Percentiles rank a stretch among this genome's conserved stretches.
Evolutionary conservation across 1,140 invertebrate species (phyloP).

Genomic region (Drosophila triauraria): DNA sequence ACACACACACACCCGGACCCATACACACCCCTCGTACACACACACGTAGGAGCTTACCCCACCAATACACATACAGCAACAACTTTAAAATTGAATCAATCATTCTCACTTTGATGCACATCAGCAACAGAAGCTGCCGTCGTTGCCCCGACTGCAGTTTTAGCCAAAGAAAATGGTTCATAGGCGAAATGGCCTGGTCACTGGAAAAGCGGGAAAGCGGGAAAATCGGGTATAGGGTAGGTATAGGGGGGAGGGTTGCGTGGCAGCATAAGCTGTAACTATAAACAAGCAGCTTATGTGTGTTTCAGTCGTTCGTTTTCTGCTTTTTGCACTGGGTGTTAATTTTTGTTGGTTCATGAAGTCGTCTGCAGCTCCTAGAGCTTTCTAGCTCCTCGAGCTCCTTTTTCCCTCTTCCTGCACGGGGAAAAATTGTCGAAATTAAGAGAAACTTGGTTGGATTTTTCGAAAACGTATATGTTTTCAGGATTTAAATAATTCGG

Average conservation of each 20-base stretch:
- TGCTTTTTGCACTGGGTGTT: slow-evolving; percentile 79
- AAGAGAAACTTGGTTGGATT: not conserved
- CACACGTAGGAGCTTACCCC: slow-evolving; percentile 28
- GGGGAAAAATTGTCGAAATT: not conserved
- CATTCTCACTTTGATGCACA: slow-evolving; percentile 85
- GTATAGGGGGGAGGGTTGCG: slow-evolving; percentile 37
- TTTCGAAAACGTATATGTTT: not conserved
- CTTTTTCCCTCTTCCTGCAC: slow-evolving; percentile 17
- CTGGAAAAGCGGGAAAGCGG: slow-evolving; percentile 12
- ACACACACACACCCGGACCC: slow-evolving; percentile 40
- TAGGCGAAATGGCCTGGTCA: slow-evolving; percentile 53
- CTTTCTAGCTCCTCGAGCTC: slow-evolving; percentile 27
- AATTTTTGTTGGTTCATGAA: slow-evolving; percentile 83
- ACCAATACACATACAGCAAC: slow-evolving; percentile 51
- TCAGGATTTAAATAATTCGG: not conserved
- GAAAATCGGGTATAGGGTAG: not conserved
- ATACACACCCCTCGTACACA: slow-evolving; percentile 24
- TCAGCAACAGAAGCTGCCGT: slow-evolving; percentile 81
- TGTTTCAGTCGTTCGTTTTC: slow-evolving; percentile 74
- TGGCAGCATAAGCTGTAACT: slow-evolving; percentile 82
- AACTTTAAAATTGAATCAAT: slow-evolving; percentile 85
- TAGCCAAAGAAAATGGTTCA: slow-evolving; percentile 69
- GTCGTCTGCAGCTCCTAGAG: slow-evolving; percentile 44
- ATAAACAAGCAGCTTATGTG: slow-evolving; percentile 83
- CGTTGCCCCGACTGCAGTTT: slow-evolving; percentile 73